These are phyloP conservation scores for Brachionus koreanus DNA, from an alignment of 1,140 invertebrate species.

Conservation along the genomic window DNA sequence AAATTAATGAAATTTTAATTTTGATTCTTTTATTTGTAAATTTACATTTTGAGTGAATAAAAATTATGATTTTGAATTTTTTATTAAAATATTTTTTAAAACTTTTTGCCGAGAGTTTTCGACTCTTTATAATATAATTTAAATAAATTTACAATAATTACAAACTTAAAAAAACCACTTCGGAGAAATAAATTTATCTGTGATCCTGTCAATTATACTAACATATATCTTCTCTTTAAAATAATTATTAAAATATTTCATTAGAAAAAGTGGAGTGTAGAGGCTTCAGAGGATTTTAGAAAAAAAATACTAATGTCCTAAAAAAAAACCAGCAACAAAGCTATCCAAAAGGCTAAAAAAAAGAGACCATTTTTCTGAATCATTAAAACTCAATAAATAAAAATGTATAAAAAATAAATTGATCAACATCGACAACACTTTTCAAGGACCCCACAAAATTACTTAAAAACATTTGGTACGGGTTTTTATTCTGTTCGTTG, in stretches of 20 bases:
- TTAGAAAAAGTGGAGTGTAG: not conserved
- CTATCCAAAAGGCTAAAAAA: not conserved
- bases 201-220: not conserved
- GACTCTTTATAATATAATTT: not conserved
- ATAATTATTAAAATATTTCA: not conserved
- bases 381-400: not conserved
- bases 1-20: too few relatives aligned
- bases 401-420: not conserved
- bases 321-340: not conserved
- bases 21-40: too few relatives aligned
- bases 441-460: not conserved
- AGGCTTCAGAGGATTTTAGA: not conserved
- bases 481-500: slow-evolving; percentile 12
- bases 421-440: not conserved
- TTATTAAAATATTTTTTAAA: not conserved
- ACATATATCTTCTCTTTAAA: not conserved
- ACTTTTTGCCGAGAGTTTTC: not conserved
- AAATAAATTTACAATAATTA: not conserved
- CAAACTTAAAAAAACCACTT: not conserved
- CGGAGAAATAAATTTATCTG: not conserved
- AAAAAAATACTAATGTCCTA: not conserved
- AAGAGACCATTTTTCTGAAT: not conserved
- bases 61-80: not conserved
- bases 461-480: not conserved
- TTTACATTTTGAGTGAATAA: not conserved